Base-by-base conservation (phyloP, 2,113 vertebrate genomes). In the Dermatemys mawii region DNA sequence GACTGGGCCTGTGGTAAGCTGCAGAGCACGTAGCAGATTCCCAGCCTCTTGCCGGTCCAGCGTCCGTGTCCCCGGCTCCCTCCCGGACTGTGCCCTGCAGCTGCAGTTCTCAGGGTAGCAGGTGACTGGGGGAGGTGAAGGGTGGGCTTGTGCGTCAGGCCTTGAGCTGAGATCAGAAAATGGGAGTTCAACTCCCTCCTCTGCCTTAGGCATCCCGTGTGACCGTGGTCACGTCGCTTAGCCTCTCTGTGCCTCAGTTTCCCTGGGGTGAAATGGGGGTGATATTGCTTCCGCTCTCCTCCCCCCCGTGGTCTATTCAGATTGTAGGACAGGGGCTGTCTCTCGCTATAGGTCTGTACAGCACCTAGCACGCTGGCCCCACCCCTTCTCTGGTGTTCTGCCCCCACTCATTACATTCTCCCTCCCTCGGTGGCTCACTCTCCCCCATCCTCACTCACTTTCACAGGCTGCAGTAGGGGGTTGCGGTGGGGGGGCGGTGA, bases 1-100 rank as follows among this genome's bases (percentile, higher is more conserved):
- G n/a, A 11, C 38, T 24, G 70, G n/a, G 70, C 70, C 67, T 12
- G 10, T 22, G 35, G 70, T 6, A 21, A 73, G 38, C 67, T 38
- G 19, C 67, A 70, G n/a, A 38, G 19, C 67, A 8, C 67, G 10
- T 70, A 70, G 67, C 75, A 55, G 9, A 14, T 60, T 60, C 29
- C 57, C 29, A 60, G 27, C 12, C 78, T 41, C 54, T 60, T 13
- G 41, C 2, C 3, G 27, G 54, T 0, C 81, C n/a, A 17, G 29
- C 0, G 1, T 3, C 9, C 12, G 0, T 0, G 49, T 14, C 41
- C 41, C 6, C 0, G 1, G 10, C 55, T 89, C 21, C 70, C 8
- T 0, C 0, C 22, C 22, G 21, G 24, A 6, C 75, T 46, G 26
- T 24, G n/a, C 13, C 27, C 73, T 29, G 73, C 70, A 73, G 10